A percentile compares a stretch with the other conserved stretches of the same genome.
These are phyloP conservation scores for Struthio camelus DNA, from an alignment of 2,113 vertebrate species.

Conservation along the genomic window DNA sequence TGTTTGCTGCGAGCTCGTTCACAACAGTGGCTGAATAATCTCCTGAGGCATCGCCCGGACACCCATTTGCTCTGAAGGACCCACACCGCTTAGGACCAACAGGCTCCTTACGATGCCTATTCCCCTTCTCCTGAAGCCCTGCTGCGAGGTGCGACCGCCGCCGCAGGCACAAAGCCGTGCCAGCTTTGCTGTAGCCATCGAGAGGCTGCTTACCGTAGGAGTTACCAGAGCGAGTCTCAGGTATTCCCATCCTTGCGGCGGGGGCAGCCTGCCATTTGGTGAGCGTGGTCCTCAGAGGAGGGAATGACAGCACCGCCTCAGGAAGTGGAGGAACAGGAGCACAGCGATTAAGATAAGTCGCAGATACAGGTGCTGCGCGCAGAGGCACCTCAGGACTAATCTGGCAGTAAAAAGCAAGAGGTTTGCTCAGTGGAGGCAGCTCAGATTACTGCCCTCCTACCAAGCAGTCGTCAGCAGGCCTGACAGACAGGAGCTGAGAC, in stretches of 20 bases:
- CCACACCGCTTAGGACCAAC: background rate
- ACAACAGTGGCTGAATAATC: background rate
- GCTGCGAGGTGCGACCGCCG: background rate
- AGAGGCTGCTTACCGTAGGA: slow-evolving; percentile 65
- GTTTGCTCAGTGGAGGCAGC: slow-evolving; percentile 64
- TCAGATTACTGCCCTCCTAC: slow-evolving; percentile 79
- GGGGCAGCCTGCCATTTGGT: background rate
- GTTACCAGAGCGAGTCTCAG: background rate
- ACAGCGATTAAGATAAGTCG: background rate
- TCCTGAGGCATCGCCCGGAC: background rate
- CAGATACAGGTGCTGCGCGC: slow-evolving; percentile 69
- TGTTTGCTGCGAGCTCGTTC: accelerated
- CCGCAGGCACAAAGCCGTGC: background rate
- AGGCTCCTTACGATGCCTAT: background rate
- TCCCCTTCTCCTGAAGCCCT: background rate
- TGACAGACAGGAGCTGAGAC: slow-evolving; percentile 67
- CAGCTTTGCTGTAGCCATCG: background rate
- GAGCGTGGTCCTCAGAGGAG: background rate
- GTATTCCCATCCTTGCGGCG: background rate
- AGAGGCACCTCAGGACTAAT: slow-evolving; percentile 47
- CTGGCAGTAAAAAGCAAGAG: slow-evolving; percentile 11
- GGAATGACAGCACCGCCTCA: accelerated
- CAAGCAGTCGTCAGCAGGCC: slow-evolving; percentile 73
- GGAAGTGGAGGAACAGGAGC: background rate
- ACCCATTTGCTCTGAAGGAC: background rate